Evolutionary conservation across 2,888 invertebrate species (phyloP), one percentile per base, ranked within the genome.

Genomic region (Syritta pipiens): DNA sequence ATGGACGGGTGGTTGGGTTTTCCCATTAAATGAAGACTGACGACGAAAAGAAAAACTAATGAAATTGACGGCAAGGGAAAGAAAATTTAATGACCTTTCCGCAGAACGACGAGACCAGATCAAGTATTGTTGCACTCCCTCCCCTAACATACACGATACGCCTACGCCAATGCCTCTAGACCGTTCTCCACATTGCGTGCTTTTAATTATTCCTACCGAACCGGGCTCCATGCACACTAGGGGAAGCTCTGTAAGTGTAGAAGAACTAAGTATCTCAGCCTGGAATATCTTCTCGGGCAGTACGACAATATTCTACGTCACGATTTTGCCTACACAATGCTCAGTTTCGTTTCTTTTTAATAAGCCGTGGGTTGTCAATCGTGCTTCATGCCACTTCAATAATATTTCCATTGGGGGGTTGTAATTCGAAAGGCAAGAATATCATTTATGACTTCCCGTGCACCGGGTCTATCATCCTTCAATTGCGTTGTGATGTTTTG

Each of bases 371-470:
- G 59, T 81, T 81, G 83, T 83, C 82, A 83, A 83, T 83, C 81
- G 81, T 69, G 77, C 51, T 81, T 68, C 81, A 75, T 82, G 81
- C 71, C 81, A 79, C 71, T 82, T 75, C 71, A 79, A 75, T 81
- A 75, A 60, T 67, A 69, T 30, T 49, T 46, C 37, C 26, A 69
- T 60, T 49, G 37, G n/a, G 32, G 20, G 46, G 19, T 22, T 10
- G 24, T 22, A 17, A 26, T 9, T 6, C 26, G 17, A 6, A 5
- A 35, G 24, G 19, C 14, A 40, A 30, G 57, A 65, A 77, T 77
- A 79, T 74, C 79, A 79, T 74, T 79, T 74, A 74, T 74, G 79
- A 28, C 76, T 62, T 69, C 76, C 76, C 71, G 72, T 77, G 71
- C 57, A 59, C 57, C 55, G 30, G 57, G 69, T 69, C 69, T 76